Percentiles rank a stretch among this genome's conserved stretches.
Evolutionary conservation across 2,888 invertebrate genomes (phyloP).

Genomic region (Pegoplata infirma): DNA sequence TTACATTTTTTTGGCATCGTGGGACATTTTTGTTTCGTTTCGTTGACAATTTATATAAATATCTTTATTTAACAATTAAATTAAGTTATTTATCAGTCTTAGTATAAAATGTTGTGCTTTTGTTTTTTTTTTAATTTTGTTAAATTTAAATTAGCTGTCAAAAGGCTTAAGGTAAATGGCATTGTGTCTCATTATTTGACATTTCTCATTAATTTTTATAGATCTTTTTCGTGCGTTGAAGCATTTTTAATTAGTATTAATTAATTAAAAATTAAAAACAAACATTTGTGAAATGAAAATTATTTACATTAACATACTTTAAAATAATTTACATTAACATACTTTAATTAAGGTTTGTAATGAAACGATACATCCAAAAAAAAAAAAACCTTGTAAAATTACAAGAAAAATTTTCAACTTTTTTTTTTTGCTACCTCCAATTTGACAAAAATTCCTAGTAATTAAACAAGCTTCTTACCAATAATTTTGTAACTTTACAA

Average conservation of each 20-base stretch:
- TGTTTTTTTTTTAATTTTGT: conserved; percentile 17
- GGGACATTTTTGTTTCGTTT: conserved; percentile 11
- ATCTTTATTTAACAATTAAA: conserved; percentile 58
- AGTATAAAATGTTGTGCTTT: conserved; percentile 13
- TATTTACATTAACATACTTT: too few species aligned
- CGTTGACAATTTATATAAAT: conserved; percentile 25
- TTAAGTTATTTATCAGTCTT: conserved; percentile 61
- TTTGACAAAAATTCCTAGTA: too few species aligned
- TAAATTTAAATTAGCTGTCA: conserved; percentile 58
- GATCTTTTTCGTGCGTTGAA: conserved; percentile 21
- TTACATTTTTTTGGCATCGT: conserved; percentile 48
- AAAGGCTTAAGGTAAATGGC: conserved; percentile 49
- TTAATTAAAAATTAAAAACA: conserved; percentile 31
- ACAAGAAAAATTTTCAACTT: too few species aligned
- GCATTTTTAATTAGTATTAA: conserved; percentile 30
- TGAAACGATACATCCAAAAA: too few species aligned
- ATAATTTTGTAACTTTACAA: too few species aligned
- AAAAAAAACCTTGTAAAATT: too few species aligned
- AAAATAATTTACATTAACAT: too few species aligned
- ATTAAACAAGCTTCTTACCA: too few species aligned
- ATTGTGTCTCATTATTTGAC: conserved; percentile 50
- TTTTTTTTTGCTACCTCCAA: too few species aligned
- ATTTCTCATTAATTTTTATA: conserved; percentile 58
- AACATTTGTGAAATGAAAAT: too few species aligned
- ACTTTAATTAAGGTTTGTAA: too few species aligned